Conservation (phyloP, 1,140 invertebrate genomes). For the Leptopilina clavipes region DNA sequence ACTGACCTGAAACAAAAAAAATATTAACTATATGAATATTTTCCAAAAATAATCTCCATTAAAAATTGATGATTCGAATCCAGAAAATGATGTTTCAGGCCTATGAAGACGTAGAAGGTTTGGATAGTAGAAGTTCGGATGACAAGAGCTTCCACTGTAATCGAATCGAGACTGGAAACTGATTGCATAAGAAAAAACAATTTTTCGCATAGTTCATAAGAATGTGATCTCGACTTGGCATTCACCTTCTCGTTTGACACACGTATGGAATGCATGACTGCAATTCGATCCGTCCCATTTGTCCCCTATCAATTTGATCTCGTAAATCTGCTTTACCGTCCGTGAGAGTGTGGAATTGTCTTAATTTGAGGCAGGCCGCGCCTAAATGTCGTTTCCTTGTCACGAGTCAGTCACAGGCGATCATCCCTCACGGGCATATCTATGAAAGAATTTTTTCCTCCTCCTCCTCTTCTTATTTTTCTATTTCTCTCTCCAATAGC, state of each 20-base stretch:
- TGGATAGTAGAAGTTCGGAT: no score
- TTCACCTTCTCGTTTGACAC: constrained; percentile 1
- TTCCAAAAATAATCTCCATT: no score
- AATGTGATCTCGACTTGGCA: neutral
- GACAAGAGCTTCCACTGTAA: no score
- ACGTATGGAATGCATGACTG: neutral
- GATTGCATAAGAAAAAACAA: no score
- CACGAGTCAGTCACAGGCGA: constrained; percentile 14
- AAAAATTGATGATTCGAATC: no score
- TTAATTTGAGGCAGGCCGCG: constrained; percentile 13
- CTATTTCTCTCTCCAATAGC: neutral
- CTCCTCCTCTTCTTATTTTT: neutral
- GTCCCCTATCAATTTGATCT: constrained; percentile 17
- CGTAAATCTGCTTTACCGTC: neutral
- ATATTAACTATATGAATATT: no score
- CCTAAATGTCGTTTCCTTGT: constrained; percentile 19
- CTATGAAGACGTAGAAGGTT: no score
- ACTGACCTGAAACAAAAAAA: no score
- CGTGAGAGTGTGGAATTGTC: constrained; percentile 15
- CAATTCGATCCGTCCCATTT: constrained; percentile 18
- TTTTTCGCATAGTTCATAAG: neutral
- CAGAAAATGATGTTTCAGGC: no score
- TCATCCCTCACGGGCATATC: constrained; percentile 31
- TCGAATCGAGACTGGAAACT: no score
- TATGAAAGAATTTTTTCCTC: neutral